Conservation (phyloP, 2,888 invertebrate species). For the Tipula confusa region DNA sequence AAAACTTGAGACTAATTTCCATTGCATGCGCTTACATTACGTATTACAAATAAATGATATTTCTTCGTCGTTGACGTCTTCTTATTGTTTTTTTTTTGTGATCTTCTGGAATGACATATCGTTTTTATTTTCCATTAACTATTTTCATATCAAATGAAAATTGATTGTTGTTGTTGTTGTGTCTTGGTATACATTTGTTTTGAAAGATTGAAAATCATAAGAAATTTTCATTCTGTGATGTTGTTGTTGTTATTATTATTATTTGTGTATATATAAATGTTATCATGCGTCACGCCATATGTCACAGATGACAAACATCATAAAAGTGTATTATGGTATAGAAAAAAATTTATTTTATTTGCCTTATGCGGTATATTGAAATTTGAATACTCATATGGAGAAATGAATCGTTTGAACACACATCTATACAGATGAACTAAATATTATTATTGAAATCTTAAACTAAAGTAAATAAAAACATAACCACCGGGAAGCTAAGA, state of each 20-base stretch:
- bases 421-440: not conserved
- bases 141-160: slow-evolving; percentile 25
- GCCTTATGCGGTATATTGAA: not conserved
- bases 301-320: slow-evolving; percentile 1
- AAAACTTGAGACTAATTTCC: not conserved
- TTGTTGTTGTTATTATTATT: not conserved
- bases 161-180: not conserved
- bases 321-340: not conserved
- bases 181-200: not conserved
- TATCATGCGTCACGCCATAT: slow-evolving; percentile 12
- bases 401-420: not conserved
- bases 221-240: not conserved
- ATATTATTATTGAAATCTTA: slow-evolving; percentile 8
- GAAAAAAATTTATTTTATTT: not conserved
- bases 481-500: not conserved
- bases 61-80: not conserved
- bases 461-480: not conserved
- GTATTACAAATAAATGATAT: not conserved
- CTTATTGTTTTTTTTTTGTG: not conserved
- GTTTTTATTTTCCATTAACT: slow-evolving; percentile 25
- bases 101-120: slow-evolving; percentile 15
- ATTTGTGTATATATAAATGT: not conserved
- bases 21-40: not conserved
- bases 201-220: not conserved
- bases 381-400: not conserved